Conservation (phyloP, 2,113 vertebrate genomes). For the Coryphaenoides rupestris region DNA sequence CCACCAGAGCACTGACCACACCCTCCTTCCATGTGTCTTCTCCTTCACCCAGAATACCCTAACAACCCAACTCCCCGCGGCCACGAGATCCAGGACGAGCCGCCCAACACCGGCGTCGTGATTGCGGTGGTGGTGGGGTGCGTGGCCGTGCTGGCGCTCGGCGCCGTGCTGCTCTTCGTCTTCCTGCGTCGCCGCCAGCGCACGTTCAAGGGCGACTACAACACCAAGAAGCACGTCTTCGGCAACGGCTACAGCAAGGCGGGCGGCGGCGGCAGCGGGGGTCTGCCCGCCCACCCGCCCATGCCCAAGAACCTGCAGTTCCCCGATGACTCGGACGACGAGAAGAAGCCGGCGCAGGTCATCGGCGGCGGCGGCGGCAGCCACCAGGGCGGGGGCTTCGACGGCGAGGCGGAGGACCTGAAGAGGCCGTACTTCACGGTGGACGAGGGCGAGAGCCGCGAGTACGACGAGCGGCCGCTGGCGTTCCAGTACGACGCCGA, state of each 20-base stretch:
- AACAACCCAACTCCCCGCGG: conserved; percentile 73
- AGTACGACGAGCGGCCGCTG: conserved; percentile 92
- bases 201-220: conserved; percentile 99
- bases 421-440: conserved; percentile 98
- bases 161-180: conserved; percentile 82
- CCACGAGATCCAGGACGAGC: conserved; percentile 63
- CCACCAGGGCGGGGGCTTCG: conserved; percentile 81
- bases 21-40: conserved; percentile 97
- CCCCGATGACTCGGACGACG: conserved; percentile 92
- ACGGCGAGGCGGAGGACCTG: conserved; percentile 84
- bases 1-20: conserved; percentile 88
- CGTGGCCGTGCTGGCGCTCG: conserved; percentile 79
- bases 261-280: too few species aligned
- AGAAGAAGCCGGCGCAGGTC: conserved; percentile 90
- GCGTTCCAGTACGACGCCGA: conserved; percentile 93
- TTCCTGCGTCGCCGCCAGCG: conserved; percentile 90
- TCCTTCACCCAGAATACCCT: conserved; percentile 98
- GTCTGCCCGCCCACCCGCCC: conserved; percentile 84
- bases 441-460: conserved; percentile 87
- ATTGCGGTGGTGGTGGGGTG: conserved; percentile 89
- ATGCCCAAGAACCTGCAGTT: conserved; percentile 94
- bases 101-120: conserved; percentile 74
- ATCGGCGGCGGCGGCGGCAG: conserved; percentile 70
- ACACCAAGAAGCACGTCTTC: conserved; percentile 97
- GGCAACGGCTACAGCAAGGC: conserved; percentile 98